These are phyloP conservation scores for Aphelenchoides fujianensis DNA, from an alignment of 1,140 invertebrate species.

Conservation along the genomic window DNA sequence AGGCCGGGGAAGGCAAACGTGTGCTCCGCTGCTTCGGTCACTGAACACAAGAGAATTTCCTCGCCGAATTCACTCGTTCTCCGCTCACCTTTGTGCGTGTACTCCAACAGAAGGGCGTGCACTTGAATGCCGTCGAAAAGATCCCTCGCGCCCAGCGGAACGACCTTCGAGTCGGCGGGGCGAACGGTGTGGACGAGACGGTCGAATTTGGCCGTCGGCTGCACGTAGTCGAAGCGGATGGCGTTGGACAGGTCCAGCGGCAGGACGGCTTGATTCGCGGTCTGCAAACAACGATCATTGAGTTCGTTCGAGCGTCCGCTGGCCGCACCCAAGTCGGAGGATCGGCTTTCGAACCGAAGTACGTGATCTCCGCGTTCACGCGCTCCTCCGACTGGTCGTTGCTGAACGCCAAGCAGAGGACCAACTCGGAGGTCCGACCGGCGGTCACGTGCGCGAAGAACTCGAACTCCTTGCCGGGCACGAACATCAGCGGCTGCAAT, in stretches of 20 bases:
- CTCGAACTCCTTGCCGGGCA: too few relatives aligned
- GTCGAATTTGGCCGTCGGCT: constrained; percentile 33
- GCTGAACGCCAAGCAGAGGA: too few relatives aligned
- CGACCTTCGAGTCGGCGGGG: constrained; percentile 40
- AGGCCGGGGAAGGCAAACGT: constrained; percentile 66
- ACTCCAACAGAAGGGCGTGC: constrained; percentile 35
- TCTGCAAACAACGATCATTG: constrained; percentile 39
- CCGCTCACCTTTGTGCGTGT: constrained; percentile 37
- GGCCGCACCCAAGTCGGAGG: too few relatives aligned
- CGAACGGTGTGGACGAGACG: constrained; percentile 15
- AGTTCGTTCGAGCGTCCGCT: too few relatives aligned
- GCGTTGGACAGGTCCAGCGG: constrained; percentile 23
- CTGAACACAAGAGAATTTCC: constrained; percentile 34
- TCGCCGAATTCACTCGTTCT: too few relatives aligned
- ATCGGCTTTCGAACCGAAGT: too few relatives aligned
- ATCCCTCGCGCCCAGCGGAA: constrained; percentile 40
- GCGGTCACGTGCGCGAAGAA: too few relatives aligned
- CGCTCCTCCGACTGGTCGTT: too few relatives aligned
- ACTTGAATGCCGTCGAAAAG: constrained; percentile 42
- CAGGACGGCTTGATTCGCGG: constrained; percentile 18
- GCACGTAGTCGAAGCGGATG: constrained; percentile 37
- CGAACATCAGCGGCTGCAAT: too few relatives aligned
- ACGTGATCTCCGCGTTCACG: too few relatives aligned
- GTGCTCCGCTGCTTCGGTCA: constrained; percentile 39
- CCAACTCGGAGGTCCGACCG: too few relatives aligned